Conservation (phyloP, 2,113 vertebrate species). For the Cephalopterus ornatus region DNA sequence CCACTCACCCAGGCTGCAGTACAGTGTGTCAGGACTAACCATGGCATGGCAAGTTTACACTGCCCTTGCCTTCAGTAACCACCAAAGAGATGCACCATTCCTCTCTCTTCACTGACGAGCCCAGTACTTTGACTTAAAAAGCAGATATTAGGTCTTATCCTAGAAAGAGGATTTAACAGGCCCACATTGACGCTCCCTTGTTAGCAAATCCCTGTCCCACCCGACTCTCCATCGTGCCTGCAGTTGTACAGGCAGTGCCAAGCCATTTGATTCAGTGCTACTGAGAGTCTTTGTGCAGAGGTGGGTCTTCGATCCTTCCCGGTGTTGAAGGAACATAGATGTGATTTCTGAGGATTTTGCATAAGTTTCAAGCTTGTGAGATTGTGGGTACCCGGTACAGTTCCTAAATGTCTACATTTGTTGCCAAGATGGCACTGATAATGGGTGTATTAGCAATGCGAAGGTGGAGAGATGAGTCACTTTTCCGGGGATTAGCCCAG, state of each 20-base stretch:
- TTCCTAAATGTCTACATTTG: background rate
- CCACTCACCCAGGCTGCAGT: background rate
- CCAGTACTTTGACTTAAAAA: background rate
- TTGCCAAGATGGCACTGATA: background rate
- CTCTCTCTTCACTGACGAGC: background rate
- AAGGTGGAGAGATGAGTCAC: background rate
- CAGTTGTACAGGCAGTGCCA: background rate
- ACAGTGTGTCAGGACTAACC: fast-evolving
- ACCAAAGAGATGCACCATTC: background rate
- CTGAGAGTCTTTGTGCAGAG: background rate
- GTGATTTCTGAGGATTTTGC: slow-evolving; percentile 26
- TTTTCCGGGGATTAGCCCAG: slow-evolving; percentile 3
- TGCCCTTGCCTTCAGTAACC: background rate
- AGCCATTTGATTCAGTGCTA: slow-evolving; percentile 3
- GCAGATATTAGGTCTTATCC: background rate
- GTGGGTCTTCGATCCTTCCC: slow-evolving; percentile 45
- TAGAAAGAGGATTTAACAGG: background rate
- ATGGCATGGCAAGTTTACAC: fast-evolving
- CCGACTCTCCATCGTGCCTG: background rate
- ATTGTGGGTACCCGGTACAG: background rate
- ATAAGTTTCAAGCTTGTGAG: slow-evolving; percentile 27
- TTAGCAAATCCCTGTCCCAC: background rate
- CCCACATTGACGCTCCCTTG: background rate
- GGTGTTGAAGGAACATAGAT: background rate
- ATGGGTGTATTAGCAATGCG: slow-evolving; percentile 18